Evolutionary conservation across 2,888 invertebrate genomes (phyloP).

Genomic region (Limnephilus marmoratus): DNA sequence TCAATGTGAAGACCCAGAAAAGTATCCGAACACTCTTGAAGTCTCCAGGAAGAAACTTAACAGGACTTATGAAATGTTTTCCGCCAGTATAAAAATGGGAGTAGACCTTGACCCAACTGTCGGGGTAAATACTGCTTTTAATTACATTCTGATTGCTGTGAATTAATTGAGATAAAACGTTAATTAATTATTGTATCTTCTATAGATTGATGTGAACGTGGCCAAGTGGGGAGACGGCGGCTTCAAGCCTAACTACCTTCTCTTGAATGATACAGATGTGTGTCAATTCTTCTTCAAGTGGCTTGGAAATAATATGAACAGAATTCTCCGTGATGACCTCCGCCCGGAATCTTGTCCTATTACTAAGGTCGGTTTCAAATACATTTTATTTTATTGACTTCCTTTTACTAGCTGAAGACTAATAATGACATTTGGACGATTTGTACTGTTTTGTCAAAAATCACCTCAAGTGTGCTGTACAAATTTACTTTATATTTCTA

Average conservation of each 20-base stretch:
- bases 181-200: background rate
- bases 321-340: background rate
- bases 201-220: constrained; percentile 33
- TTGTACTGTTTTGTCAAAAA: too few relatives aligned
- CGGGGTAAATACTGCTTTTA: background rate
- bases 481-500: too few relatives aligned
- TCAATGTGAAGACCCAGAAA: background rate
- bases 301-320: background rate
- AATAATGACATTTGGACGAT: too few relatives aligned
- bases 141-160: background rate
- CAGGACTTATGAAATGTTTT: background rate
- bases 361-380: background rate
- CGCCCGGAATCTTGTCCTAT: background rate
- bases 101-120: background rate
- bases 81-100: background rate
- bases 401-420: too few relatives aligned
- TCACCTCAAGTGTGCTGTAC: too few relatives aligned
- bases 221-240: constrained; percentile 59
- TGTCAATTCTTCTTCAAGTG: constrained; percentile 15
- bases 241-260: constrained; percentile 45
- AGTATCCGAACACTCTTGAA: background rate
- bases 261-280: constrained; percentile 13
- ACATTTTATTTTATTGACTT: background rate
- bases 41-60: background rate
- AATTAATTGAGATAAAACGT: background rate